Conservation (phyloP, 2,113 vertebrate species). For the Chunga burmeisteri region DNA sequence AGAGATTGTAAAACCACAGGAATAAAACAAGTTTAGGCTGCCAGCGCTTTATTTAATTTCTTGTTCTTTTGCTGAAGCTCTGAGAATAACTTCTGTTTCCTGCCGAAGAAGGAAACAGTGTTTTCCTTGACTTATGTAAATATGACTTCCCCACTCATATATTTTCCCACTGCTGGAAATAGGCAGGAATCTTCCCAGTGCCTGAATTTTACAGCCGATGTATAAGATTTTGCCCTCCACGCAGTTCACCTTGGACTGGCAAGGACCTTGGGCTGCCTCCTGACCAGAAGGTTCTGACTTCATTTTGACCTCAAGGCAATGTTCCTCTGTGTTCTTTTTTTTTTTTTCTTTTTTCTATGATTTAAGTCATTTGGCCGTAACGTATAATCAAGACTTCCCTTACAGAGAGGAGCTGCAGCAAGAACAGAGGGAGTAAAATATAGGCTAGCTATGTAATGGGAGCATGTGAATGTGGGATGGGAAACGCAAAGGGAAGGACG, state of each 20-base stretch:
- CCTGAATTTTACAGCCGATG: neutral
- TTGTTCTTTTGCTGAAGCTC: slow-evolving; percentile 37
- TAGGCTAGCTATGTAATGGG: slow-evolving; percentile 22
- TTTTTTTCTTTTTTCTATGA: neutral
- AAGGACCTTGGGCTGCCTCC: neutral
- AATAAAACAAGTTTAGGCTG: slow-evolving; percentile 60
- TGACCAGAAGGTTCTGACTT: neutral
- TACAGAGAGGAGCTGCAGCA: neutral
- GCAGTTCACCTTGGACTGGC: neutral
- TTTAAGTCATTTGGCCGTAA: slow-evolving; percentile 5
- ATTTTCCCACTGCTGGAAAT: slow-evolving; percentile 64
- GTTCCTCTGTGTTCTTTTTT: neutral
- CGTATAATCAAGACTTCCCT: slow-evolving; percentile 60
- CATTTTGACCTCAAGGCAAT: neutral
- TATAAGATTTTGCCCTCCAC: neutral
- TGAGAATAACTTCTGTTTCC: slow-evolving; percentile 79
- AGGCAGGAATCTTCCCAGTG: slow-evolving; percentile 57
- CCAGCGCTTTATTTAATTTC: slow-evolving; percentile 72
- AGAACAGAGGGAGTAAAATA: slow-evolving; percentile 54
- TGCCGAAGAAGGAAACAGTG: slow-evolving; percentile 71
- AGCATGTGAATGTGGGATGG: slow-evolving; percentile 61
- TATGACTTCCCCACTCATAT: slow-evolving; percentile 67
- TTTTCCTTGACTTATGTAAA: slow-evolving; percentile 78
- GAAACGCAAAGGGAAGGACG: neutral
- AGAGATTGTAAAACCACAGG: slow-evolving; percentile 72